These are phyloP conservation scores for Ceratitis capitata DNA, from an alignment of 1,140 invertebrate genomes.

Conservation along the genomic window DNA sequence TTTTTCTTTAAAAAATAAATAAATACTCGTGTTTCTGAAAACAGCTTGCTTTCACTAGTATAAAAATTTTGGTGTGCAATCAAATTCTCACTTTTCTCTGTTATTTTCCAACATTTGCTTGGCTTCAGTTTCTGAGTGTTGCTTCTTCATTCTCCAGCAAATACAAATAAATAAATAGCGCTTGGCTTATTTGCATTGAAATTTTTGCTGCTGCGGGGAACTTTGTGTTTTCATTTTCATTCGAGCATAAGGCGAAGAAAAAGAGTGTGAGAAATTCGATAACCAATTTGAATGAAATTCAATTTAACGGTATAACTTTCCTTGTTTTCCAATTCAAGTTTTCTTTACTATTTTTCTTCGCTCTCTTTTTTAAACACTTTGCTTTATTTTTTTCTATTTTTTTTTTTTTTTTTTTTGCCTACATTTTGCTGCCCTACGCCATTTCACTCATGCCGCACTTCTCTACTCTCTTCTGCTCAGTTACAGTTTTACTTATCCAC, in stretches of 20 bases:
- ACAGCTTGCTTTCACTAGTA: too few relatives aligned
- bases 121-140: not conserved
- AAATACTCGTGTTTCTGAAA: too few relatives aligned
- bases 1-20: too few relatives aligned
- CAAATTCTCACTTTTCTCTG: too few relatives aligned
- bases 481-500: not conserved
- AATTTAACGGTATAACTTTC: not conserved
- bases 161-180: not conserved
- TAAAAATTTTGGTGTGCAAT: too few relatives aligned
- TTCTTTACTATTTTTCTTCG: not conserved
- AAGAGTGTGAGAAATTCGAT: conserved; percentile 29
- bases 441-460: too few relatives aligned
- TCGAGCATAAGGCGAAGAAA: not conserved
- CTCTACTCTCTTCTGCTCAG: too few relatives aligned
- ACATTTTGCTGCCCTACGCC: too few relatives aligned
- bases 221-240: not conserved
- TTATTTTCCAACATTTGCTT: not conserved
- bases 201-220: not conserved
- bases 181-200: not conserved
- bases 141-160: not conserved
- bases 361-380: too few relatives aligned
- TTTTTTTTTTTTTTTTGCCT: too few relatives aligned
- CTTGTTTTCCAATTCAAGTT: not conserved
- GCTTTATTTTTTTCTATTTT: not conserved
- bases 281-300: conserved; percentile 23